These are phyloP conservation scores for Serinus canaria DNA, from an alignment of 2,113 vertebrate genomes.

Conservation along the genomic window DNA sequence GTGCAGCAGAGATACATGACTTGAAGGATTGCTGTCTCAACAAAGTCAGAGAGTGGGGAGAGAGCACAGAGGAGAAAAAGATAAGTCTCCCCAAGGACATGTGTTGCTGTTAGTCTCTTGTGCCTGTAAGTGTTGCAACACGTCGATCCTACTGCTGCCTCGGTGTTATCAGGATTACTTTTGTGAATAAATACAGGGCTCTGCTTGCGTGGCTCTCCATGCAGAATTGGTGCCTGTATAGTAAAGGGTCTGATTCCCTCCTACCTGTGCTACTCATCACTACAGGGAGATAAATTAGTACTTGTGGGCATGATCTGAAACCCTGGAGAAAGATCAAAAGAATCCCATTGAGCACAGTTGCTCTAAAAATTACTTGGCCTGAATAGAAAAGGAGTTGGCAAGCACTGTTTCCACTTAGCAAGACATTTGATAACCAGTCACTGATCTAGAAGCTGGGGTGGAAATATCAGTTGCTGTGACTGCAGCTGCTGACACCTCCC, in stretches of 20 bases:
- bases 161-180: background rate
- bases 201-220: rapidly evolving
- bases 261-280: background rate
- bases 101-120: background rate
- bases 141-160: background rate
- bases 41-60: background rate
- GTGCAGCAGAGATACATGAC: background rate
- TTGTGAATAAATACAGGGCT: background rate
- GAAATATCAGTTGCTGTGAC: background rate
- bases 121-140: background rate
- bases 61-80: background rate
- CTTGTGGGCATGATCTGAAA: background rate
- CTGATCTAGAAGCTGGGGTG: background rate
- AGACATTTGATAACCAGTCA: background rate
- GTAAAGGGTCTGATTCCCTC: background rate
- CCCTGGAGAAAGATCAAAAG: background rate
- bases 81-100: background rate
- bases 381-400: background rate
- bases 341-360: background rate
- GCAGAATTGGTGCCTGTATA: background rate
- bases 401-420: background rate
- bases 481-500: background rate
- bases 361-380: background rate
- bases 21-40: background rate
- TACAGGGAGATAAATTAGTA: background rate